A percentile compares a stretch with the other conserved stretches of the same genome.
These are phyloP conservation scores for Catagonus wagneri DNA, from an alignment of 2,113 vertebrate genomes.

Conservation along the genomic window DNA sequence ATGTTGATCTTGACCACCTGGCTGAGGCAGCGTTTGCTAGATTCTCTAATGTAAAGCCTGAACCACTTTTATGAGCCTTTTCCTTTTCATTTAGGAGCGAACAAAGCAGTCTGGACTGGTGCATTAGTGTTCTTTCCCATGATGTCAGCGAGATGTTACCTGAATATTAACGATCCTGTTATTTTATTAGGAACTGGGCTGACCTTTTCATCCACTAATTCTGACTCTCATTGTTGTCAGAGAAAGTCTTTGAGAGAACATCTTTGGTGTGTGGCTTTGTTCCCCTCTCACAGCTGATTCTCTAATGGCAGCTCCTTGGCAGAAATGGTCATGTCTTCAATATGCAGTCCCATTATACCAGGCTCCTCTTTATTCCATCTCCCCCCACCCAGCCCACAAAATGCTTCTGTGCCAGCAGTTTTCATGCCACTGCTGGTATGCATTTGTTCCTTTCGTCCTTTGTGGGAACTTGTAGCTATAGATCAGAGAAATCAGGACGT, in stretches of 20 bases:
- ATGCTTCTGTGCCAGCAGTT: neutral
- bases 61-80: neutral
- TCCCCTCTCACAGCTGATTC: neutral
- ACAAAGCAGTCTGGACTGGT: neutral
- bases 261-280: neutral
- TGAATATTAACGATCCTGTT: conserved; percentile 50
- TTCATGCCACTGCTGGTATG: neutral
- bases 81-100: neutral
- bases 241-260: neutral
- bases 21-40: neutral
- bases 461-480: neutral
- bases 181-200: conserved; percentile 8
- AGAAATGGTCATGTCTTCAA: neutral
- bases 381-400: neutral
- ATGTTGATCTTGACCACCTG: neutral
- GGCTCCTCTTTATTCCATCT: neutral
- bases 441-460: neutral
- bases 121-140: neutral
- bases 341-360: too few relatives aligned
- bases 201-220: conserved; percentile 58
- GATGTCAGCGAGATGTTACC: neutral
- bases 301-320: neutral
- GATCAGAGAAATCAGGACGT: neutral
- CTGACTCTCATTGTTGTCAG: conserved; percentile 41
- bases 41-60: neutral